Base-by-base conservation (phyloP, 2,888 invertebrate species). In the Archaeoteleia sp. region DNA sequence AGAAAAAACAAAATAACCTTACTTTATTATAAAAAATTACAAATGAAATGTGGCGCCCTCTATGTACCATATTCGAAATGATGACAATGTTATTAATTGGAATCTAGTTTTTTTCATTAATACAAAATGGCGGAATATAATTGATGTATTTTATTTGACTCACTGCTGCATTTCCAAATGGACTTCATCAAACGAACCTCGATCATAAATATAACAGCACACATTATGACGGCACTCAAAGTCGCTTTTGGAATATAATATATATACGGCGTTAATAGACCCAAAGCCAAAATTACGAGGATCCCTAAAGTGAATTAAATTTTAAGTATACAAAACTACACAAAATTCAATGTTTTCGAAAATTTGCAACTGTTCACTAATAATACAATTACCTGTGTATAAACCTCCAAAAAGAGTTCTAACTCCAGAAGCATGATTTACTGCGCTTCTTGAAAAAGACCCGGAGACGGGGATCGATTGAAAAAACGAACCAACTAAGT, bases 401-500 rank as follows among this genome's bases (percentile, higher is more conserved):
- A 93, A 86, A 14, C 94, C 93, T 34, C 92, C 92, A 34, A 92
- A 88, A 0, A 93, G 92, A 1, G 93, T 93, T 72, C 88, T 88
- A 0, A 93, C 93, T 3, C 94, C 94, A 75, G 93, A 93, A 40
- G 93, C 91, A 69, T 93, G 91, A 85, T 92, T 93, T 29, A 95
- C 93, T 63, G 94, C 94, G 78, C 93, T 91, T 73, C 92, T 86
- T 0, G 91, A 90, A 81, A 92, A 92, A 1, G 92, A 92, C 25
- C 91, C 93, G 79, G 90, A 90, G 20, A 93, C 90, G 0, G 94
- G 94, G 83, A 92, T 92, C 0, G 93, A 92, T n/a, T 89, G 88
- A 78, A 93, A 91, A 82, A 93, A 93, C 32, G 92, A 90, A 57
- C 93, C 92, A 29, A 91, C 83, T 13, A 94, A 82, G 85, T 93